These are phyloP conservation scores for Ladona fulva DNA, from an alignment of 1,140 invertebrate genomes.

Conservation along the genomic window DNA sequence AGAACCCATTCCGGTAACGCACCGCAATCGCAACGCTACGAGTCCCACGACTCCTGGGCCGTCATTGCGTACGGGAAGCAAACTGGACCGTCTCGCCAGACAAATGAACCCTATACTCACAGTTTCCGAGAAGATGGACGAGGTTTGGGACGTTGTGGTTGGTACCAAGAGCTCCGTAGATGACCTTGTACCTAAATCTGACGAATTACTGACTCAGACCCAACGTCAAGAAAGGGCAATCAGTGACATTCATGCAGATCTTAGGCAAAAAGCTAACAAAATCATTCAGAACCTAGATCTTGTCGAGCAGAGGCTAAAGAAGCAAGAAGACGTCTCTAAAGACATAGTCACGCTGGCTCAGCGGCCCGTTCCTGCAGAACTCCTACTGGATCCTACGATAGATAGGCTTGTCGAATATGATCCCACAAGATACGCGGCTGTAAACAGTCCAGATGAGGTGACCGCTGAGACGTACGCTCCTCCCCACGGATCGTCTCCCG, in stretches of 20 bases:
- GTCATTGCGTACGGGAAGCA: constrained; percentile 48
- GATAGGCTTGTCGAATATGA: constrained; percentile 66
- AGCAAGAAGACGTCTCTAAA: constrained; percentile 52
- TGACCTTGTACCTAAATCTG: constrained; percentile 72
- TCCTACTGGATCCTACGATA: constrained; percentile 65
- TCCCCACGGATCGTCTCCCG: background rate
- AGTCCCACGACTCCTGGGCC: constrained; percentile 43
- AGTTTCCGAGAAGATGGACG: constrained; percentile 82
- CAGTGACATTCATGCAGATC: constrained; percentile 73
- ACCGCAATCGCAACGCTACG: constrained; percentile 33
- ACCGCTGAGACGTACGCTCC: constrained; percentile 16
- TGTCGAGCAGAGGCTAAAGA: constrained; percentile 71
- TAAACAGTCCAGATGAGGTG: constrained; percentile 18
- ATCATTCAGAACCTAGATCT: constrained; percentile 80
- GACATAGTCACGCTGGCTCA: constrained; percentile 62
- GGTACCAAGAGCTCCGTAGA: constrained; percentile 78
- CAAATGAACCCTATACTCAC: constrained; percentile 72
- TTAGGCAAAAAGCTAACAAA: constrained; percentile 69
- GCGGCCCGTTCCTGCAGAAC: constrained; percentile 55
- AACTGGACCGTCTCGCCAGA: constrained; percentile 64
- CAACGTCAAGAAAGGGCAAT: constrained; percentile 78
- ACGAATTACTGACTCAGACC: constrained; percentile 72
- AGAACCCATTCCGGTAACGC: constrained; percentile 38
- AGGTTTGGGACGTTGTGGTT: constrained; percentile 79
- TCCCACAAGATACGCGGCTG: constrained; percentile 45